Base-by-base conservation (phyloP, 2,888 invertebrate species). In the Omphaloscelis lunosa region DNA sequence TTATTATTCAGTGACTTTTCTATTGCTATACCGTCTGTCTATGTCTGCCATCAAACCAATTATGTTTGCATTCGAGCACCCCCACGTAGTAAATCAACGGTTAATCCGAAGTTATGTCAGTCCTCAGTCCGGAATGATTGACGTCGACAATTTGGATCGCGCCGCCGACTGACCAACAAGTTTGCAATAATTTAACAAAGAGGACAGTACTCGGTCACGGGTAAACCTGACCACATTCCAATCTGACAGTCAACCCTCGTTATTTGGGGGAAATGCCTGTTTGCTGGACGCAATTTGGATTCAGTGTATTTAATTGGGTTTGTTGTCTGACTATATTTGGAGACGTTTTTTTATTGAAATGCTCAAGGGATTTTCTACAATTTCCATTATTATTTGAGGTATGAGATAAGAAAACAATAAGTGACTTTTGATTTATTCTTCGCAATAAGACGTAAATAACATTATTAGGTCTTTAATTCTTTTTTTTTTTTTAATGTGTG, bases 221-320 rank as follows among this genome's bases (percentile, higher is more conserved):
- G 48, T 58, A 63, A 72, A 75, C 81, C 83, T 87, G 87, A 87
- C 82, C 79, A 76, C 86, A 87, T 87, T 83, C 77, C 75, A 59
- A 56, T 66, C 61, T 77, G 79, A 72, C 79, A 79, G 74, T 73
- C 68, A 80, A 23, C 66, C 73, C 58, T 82, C 58, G 80, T 68
- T 78, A 80, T 74, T 79, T 77, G 12, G n/a, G 27, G 51, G 66
- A 72, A 73, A 78, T 75, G 69, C 53, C 59, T 58, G 72, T 82
- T 80, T 75, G 59, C 20, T 66, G 70, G 58, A 63, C 53, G 51
- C 62, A 65, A 72, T 86, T 82, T n/a, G 29, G 58, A 58, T 51
- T 53, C 6, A 29, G 78, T 70, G 23, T 73, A 65, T 75, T 71
- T 58, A 79, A 75, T 75, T 86, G 68, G 45, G 48, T 62, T n/a